phyloP scores from a whole-genome alignment of 2,888 invertebrate genomes.

The Drosophila buzzatii region DNA sequence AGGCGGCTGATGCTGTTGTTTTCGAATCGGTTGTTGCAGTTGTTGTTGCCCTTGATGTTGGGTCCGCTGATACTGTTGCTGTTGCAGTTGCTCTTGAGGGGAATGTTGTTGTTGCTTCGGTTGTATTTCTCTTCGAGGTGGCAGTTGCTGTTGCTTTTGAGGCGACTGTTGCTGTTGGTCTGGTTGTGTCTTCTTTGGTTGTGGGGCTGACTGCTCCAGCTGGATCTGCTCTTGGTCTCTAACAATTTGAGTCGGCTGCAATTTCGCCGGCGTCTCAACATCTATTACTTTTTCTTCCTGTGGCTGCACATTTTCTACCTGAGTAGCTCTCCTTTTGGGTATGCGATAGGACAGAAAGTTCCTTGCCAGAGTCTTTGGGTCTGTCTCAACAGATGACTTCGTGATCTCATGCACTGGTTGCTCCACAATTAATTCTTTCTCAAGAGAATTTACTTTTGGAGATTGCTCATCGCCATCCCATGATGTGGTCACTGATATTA shows the following conservation, averaged over 20 bases:
- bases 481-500: slow-evolving; percentile 52
- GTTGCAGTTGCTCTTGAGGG: background rate
- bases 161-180: background rate
- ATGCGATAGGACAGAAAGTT: slow-evolving; percentile 11
- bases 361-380: background rate
- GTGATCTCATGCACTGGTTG: background rate
- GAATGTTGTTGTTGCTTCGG: background rate
- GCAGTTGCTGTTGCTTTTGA: background rate
- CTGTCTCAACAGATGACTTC: background rate
- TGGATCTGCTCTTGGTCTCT: background rate
- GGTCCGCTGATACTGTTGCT: background rate
- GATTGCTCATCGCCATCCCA: slow-evolving; percentile 49
- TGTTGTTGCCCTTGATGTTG: background rate
- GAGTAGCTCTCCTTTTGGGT: background rate
- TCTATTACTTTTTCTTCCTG: no score
- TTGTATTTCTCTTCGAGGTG: background rate
- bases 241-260: background rate
- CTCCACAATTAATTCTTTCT: no score
- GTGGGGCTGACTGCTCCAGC: background rate
- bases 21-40: background rate
- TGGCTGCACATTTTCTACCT: background rate
- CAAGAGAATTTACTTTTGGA: background rate
- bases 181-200: background rate
- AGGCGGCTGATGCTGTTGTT: background rate
- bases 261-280: background rate